Evolutionary conservation across 2,888 invertebrate genomes (phyloP).

Genomic region (Lysandra bellargus): DNA sequence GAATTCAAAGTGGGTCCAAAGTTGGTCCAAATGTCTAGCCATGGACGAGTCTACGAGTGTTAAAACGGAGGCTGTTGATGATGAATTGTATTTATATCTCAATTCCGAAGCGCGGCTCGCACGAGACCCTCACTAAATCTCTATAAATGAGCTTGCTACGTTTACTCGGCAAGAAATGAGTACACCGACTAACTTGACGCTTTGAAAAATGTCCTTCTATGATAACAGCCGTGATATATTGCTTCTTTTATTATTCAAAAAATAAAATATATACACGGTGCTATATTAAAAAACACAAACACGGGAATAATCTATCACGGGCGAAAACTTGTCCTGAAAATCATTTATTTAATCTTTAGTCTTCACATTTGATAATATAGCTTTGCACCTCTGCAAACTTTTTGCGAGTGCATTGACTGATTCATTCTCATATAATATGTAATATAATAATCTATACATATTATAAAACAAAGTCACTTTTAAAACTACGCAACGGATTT

Average conservation of each 20-base stretch:
- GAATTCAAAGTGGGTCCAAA: background rate
- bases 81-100: background rate
- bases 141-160: slow-evolving; percentile 26
- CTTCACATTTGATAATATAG: too few relatives aligned
- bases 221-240: slow-evolving; percentile 20
- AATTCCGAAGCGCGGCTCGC: background rate
- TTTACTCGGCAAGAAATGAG: slow-evolving; percentile 14
- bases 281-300: background rate
- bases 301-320: background rate
- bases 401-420: too few relatives aligned
- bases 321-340: background rate
- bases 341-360: background rate
- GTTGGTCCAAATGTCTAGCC: background rate
- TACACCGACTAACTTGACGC: slow-evolving; percentile 19
- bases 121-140: slow-evolving; percentile 17
- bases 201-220: slow-evolving; percentile 18
- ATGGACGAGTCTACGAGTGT: too few relatives aligned
- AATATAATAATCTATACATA: too few relatives aligned
- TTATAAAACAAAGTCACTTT: too few relatives aligned
- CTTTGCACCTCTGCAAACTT: too few relatives aligned
- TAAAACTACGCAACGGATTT: too few relatives aligned
- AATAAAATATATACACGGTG: slow-evolving; percentile 4
- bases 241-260: slow-evolving; percentile 11
- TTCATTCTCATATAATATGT: too few relatives aligned
- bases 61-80: background rate